A percentile compares a stretch with the other conserved stretches of the same genome.
phyloP scores from a whole-genome alignment of 2,888 invertebrate species.

The Cephonodes hylas region DNA sequence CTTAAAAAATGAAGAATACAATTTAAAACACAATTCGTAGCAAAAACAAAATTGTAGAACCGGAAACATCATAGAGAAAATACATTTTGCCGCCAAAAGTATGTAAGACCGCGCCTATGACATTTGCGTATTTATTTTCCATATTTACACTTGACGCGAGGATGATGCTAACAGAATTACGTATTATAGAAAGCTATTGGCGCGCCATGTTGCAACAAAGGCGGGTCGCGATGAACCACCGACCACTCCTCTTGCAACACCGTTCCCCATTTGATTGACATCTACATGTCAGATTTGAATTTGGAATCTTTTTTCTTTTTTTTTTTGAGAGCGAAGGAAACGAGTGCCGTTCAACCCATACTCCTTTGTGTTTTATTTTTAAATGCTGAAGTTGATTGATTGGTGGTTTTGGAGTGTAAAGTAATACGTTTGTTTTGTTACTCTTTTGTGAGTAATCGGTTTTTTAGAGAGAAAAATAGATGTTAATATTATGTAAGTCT shows the following conservation, averaged over 20 bases:
- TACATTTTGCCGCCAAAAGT: not conserved
- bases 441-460: too few species aligned
- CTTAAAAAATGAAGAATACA: not conserved
- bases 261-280: constrained; percentile 8
- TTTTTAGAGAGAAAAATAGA: too few species aligned
- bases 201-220: constrained; percentile 44
- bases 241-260: constrained; percentile 6
- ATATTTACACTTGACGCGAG: not conserved
- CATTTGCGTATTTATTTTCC: constrained; percentile 2
- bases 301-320: not conserved
- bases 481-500: too few species aligned
- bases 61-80: not conserved
- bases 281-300: constrained; percentile 3
- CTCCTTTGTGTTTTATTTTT: not conserved
- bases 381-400: not conserved
- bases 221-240: constrained; percentile 39
- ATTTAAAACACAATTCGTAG: not conserved
- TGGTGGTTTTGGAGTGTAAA: not conserved
- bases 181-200: constrained; percentile 52
- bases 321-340: not conserved
- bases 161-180: constrained; percentile 14
- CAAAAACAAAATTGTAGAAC: not conserved
- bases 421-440: not conserved
- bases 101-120: not conserved
- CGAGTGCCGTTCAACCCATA: not conserved